Evolutionary conservation across 2,797 vertebrate genomes (phyloP).

Genomic region (Pempheris klunzingeri): DNA sequence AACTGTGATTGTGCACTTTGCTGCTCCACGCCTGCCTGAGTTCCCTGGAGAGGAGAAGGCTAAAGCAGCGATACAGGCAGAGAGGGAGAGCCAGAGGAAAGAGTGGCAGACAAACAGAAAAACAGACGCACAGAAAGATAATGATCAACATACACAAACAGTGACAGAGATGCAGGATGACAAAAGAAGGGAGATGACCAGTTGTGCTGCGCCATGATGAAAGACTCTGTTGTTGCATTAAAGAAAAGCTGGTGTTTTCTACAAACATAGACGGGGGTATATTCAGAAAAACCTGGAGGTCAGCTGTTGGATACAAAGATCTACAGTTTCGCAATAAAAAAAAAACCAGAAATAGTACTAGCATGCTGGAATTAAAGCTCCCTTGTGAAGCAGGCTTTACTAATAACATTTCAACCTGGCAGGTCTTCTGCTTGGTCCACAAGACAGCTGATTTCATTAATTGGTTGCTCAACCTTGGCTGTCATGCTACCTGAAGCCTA

Average conservation of each 20-base stretch:
- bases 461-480: constrained; percentile 31
- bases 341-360: background rate
- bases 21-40: constrained; percentile 54
- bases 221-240: constrained; percentile 17
- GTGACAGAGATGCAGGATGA: constrained; percentile 33
- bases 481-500: background rate
- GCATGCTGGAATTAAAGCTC: constrained; percentile 1
- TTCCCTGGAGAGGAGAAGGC: constrained; percentile 65
- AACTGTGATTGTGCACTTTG: constrained; percentile 76
- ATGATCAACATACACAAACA: constrained; percentile 61
- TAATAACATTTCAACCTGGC: background rate
- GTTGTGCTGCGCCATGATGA: constrained; percentile 31
- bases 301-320: constrained; percentile 11
- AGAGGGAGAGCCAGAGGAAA: constrained; percentile 31
- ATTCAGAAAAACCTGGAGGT: constrained; percentile 26
- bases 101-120: constrained; percentile 49
- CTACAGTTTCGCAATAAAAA: constrained; percentile 1
- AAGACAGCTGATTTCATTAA: constrained; percentile 23
- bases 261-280: background rate
- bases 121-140: constrained; percentile 49
- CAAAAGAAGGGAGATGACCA: constrained; percentile 34
- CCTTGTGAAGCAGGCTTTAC: background rate
- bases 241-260: constrained; percentile 17
- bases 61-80: constrained; percentile 49
- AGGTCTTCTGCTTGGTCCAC: constrained; percentile 3